Evolutionary conservation across 2,888 invertebrate species (phyloP).

Genomic region (Caenorhabditis becei): DNA sequence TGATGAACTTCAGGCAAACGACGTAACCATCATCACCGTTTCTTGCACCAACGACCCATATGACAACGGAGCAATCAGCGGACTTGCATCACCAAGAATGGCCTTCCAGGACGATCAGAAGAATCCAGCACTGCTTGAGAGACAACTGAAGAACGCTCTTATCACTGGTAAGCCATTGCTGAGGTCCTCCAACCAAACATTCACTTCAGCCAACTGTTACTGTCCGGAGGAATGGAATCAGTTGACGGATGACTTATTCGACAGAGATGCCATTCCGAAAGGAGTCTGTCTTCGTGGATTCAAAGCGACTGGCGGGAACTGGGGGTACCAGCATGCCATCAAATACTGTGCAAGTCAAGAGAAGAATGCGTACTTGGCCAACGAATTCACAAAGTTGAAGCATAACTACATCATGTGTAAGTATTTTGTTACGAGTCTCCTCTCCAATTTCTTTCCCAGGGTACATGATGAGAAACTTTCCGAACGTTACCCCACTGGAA

Average conservation of each 20-base stretch:
- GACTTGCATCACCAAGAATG: conserved; percentile 22
- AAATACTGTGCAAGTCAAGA: conserved; percentile 20
- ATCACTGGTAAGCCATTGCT: conserved; percentile 2
- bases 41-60: conserved; percentile 16
- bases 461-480: conserved; percentile 3
- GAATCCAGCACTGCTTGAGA: conserved; percentile 9
- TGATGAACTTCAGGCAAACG: conserved; percentile 10
- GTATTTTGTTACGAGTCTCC: background rate
- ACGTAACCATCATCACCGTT: conserved; percentile 27
- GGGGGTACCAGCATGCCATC: conserved; percentile 25
- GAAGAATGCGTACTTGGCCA: conserved; percentile 11
- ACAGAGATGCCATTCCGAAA: background rate
- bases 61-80: background rate
- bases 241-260: background rate
- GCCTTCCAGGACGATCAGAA: conserved; percentile 37
- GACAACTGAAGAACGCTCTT: conserved; percentile 33
- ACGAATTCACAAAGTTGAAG: conserved; percentile 21
- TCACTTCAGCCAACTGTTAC: conserved; percentile 34
- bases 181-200: background rate
- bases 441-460: background rate
- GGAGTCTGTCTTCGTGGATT: conserved; percentile 22
- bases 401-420: conserved; percentile 20
- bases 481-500: background rate
- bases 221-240: conserved; percentile 30
- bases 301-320: conserved; percentile 25